Base-by-base conservation (phyloP, 2,888 invertebrate species). In the Catocala fraxini region DNA sequence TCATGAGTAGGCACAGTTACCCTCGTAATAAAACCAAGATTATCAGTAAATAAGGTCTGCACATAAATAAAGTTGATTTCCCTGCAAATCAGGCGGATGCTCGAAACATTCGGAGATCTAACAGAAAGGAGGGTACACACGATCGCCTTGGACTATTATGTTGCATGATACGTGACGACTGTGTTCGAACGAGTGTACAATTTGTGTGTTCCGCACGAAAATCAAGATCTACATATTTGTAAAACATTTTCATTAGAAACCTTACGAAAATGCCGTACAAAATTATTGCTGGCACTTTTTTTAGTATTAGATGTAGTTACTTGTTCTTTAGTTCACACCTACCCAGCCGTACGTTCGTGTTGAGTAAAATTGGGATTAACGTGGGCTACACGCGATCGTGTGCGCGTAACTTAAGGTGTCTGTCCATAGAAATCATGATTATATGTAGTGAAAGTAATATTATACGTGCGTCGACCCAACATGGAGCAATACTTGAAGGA, bases 401-500 rank as follows among this genome's bases (percentile, higher is more conserved):
- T 73, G 55, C 42, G 48, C 43, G 51, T 52, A 63, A 58, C 63
- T 65, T 69, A 61, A 63, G 15, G 45, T 65, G 33, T 52, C 47
- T 65, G 67, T 70, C 68, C 63, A 75, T 65, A 68, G 63, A 70
- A 71, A 71, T 68, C 55, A 68, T 70, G 63, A 75, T 75, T 61
- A 64, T 66, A 63, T 59, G 66, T 69, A 77, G 72, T 77, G 64
- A 79, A 76, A 69, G 81, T 83, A 86, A 85, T 83, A 73, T 84
- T 81, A 80, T 83, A 87, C 83, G 85, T 87, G 84, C 74, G 79
- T 75, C 75, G 76, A 79, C 76, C 81, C 78, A 76, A 80, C 68
- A 73, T 71, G 69, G 67, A 79, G 83, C 77, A 81, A 85, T 86
- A 80, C 82, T 87, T 86, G 82, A 84, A 87, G 84, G 80, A 86